Evolutionary conservation across 2,113 vertebrate species (phyloP).

Genomic region (mouse (Mus musculus)): DNA sequence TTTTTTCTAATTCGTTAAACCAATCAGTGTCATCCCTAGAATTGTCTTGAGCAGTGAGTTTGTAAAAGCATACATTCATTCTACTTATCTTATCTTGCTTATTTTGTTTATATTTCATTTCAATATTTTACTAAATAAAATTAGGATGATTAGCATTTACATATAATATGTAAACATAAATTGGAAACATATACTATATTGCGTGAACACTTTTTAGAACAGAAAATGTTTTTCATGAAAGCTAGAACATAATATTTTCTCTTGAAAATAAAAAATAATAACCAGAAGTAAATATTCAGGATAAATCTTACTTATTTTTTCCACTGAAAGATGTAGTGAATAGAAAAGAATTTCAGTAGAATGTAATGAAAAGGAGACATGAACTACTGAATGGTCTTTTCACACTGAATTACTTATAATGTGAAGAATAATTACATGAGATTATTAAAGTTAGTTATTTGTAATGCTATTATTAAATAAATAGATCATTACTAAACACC

Average conservation of each 20-base stretch:
- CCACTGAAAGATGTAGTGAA: not conserved
- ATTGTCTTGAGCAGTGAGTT: not conserved
- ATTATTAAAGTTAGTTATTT: slow-evolving; percentile 11
- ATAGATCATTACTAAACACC: not conserved
- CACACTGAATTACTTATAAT: not conserved
- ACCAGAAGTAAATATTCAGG: not conserved
- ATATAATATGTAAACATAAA: not conserved
- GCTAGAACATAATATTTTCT: not conserved
- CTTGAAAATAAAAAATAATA: not conserved
- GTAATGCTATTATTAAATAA: not conserved
- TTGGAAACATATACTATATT: not conserved
- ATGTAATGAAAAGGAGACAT: not conserved
- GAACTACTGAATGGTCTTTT: not conserved
- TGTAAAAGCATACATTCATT: not conserved
- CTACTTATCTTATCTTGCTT: not conserved
- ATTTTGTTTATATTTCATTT: not conserved
- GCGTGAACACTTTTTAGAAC: not conserved
- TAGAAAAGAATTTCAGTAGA: not conserved
- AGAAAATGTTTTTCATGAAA: not conserved
- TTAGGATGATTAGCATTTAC: not conserved
- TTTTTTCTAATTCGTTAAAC: not conserved
- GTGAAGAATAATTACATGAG: not conserved
- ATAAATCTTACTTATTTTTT: not conserved
- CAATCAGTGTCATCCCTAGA: fast-evolving
- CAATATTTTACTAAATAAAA: not conserved